Evolutionary conservation across 2,113 vertebrate genomes (phyloP).

Genomic region (Turdus rufiventris): DNA sequence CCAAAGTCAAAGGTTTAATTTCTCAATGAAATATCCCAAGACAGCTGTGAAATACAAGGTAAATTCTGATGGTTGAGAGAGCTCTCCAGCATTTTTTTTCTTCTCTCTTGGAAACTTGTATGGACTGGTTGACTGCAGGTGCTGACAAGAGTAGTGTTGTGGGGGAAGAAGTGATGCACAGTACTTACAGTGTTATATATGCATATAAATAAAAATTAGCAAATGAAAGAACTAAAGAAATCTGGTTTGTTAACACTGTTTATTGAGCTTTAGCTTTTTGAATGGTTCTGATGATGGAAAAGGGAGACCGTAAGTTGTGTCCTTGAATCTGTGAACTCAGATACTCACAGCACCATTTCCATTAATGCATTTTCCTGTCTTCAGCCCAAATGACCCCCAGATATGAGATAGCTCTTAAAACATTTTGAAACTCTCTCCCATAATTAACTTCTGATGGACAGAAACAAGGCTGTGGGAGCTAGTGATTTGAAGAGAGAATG

Average conservation of each 20-base stretch:
- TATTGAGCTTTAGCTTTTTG: neutral
- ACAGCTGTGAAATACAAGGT: neutral
- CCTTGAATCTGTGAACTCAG: neutral
- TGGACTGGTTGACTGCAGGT: neutral
- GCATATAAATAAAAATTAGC: neutral
- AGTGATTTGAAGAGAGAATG: neutral
- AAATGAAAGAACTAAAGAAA: neutral
- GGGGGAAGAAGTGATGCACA: neutral
- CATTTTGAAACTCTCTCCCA: neutral
- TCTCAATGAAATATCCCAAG: neutral
- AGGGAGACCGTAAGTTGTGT: neutral
- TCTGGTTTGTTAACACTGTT: neutral
- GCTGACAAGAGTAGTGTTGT: neutral
- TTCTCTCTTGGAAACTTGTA: neutral
- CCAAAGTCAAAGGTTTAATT: neutral
- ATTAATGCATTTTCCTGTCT: neutral
- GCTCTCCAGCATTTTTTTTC: neutral
- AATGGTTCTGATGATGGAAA: neutral
- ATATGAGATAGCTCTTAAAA: neutral
- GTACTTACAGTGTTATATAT: neutral
- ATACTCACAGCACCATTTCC: neutral
- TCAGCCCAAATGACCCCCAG: neutral
- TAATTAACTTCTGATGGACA: slow-evolving; percentile 52
- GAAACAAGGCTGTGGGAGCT: neutral
- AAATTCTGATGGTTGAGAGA: neutral